Conservation (phyloP, 2,113 vertebrate genomes). For the Gobio gobio region DNA sequence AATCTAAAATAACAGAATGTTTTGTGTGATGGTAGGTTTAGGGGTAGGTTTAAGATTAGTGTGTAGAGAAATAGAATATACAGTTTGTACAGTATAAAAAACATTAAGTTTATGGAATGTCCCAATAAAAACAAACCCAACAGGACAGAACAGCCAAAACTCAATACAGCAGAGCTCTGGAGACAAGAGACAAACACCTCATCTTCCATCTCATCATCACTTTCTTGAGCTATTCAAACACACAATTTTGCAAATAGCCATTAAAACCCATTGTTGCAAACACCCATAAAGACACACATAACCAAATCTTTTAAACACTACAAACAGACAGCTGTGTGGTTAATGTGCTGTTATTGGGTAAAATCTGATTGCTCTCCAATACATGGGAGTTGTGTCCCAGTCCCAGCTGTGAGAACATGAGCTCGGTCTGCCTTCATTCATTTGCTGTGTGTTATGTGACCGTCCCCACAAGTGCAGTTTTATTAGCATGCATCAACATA, state of each 20-base stretch:
- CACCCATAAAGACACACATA: background rate
- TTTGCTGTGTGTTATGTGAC: conserved; percentile 20
- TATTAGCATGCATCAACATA: conserved; percentile 40
- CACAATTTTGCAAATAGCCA: background rate
- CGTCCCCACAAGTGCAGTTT: conserved; percentile 42
- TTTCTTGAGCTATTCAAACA: conserved; percentile 4
- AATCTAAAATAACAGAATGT: no score
- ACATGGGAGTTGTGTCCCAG: background rate
- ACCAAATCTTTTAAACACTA: background rate
- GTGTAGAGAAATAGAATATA: no score
- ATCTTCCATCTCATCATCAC: conserved; percentile 14
- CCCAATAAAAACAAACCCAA: no score
- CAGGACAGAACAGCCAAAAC: background rate
- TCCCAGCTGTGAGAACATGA: conserved; percentile 19
- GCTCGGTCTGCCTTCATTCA: conserved; percentile 8
- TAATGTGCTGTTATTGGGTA: conserved; percentile 17
- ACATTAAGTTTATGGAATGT: no score
- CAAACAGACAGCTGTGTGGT: conserved; percentile 28
- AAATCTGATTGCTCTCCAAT: conserved; percentile 7
- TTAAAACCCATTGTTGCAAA: conserved; percentile 7
- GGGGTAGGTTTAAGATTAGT: no score
- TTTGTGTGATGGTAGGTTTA: no score
- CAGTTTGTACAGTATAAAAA: no score
- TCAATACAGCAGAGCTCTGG: background rate
- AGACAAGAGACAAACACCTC: background rate